Evolutionary conservation across 2,113 vertebrate species (phyloP), one percentile per base, ranked within the genome.

Genomic region (Poecilia latipinna): DNA sequence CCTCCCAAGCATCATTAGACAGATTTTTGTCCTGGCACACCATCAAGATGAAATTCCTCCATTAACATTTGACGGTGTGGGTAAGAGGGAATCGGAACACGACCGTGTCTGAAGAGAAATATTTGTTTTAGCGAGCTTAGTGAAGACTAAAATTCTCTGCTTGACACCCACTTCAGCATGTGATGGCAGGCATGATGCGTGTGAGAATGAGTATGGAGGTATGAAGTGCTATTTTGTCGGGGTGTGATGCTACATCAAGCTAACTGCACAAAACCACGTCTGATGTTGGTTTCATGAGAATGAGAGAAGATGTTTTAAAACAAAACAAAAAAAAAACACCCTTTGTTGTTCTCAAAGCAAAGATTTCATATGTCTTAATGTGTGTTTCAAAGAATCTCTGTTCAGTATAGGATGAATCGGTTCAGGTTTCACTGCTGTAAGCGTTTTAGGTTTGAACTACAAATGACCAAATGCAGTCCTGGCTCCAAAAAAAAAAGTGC

Each of bases 81-180:
- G 3, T 22, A 73, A 61, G n/a, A 54, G 62, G 60, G 33, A 72
- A 35, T 17, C 62, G 70, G 57, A 48, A 77, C 31, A 65, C n/a
- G 35, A 71, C 69, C 33, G 12, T 15, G 26, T 44, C 69, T 64
- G 31, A 70, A 74, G 15, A 76, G 67, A 87, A 66, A 51, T 74
- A 75, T 84, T 82, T 79, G 75, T 81, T 77, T 77, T 33, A 33
- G 65, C 68, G 62, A 60, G 80, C 65, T 72, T 61, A 83, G 76
- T 33, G 12, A 68, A 66, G 73, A 71, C 61, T 61, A 61, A 63
- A 80, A 68, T 24, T 73, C 66, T 80, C 44, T 8, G 24, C 64
- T 66, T 12, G 73, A 79, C 76, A 68, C 87, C 80, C 82, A 77
- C 85, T 77, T 78, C 68, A 68, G 76, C 72, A 61, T 72, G 78